Percentiles rank a stretch among this genome's conserved stretches.
Evolutionary conservation across 2,113 vertebrate species (phyloP).

Genomic region (Bos taurus): DNA sequence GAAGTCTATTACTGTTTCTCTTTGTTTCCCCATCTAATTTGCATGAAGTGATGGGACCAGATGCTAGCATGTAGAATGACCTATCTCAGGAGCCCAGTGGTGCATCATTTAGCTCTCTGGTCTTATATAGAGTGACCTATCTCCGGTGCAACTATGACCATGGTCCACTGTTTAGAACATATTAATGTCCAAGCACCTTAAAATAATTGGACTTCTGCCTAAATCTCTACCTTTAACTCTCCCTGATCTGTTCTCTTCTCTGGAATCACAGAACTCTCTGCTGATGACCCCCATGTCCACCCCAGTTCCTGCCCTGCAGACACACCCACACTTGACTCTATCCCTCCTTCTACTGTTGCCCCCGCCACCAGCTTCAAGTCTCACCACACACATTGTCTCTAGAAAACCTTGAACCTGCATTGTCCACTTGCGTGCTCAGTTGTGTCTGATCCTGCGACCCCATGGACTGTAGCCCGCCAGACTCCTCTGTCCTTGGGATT

Average conservation of each 20-base stretch:
- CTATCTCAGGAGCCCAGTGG: neutral
- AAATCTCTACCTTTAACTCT: neutral
- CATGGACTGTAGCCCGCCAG: neutral
- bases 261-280: neutral
- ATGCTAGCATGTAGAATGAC: neutral
- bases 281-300: accelerated
- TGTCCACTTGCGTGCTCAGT: neutral
- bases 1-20: neutral
- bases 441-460: neutral
- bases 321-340: accelerated
- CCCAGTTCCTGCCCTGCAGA: neutral
- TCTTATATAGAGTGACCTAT: neutral
- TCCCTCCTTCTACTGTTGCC: neutral
- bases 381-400: neutral
- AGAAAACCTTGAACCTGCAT: neutral
- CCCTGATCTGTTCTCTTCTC: neutral
- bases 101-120: neutral
- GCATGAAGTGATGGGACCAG: neutral
- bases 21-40: neutral
- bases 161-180: neutral
- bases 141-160: neutral
- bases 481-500: neutral
- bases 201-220: neutral
- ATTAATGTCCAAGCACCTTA: neutral
- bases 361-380: neutral